These are phyloP conservation scores for Oreochromis mossambicus DNA, from an alignment of 2,797 vertebrate species.

Conservation along the genomic window DNA sequence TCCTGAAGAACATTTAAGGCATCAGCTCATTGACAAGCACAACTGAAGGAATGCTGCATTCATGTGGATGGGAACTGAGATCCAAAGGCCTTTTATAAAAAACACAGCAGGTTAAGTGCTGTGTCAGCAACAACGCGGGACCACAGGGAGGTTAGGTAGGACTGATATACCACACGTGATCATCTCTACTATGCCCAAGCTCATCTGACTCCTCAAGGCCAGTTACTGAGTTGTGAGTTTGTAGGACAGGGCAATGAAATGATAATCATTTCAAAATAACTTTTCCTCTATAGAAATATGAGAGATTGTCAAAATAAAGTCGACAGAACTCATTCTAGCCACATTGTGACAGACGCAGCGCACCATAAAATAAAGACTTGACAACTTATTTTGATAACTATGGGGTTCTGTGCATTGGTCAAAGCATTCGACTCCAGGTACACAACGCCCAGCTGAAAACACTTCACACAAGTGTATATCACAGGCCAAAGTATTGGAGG, in stretches of 20 bases:
- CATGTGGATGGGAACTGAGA: neutral
- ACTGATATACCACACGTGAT: neutral
- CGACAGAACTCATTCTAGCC: rapidly evolving
- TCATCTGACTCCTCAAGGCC: neutral
- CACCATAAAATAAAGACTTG: neutral
- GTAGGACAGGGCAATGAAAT: neutral
- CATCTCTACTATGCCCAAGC: rapidly evolving
- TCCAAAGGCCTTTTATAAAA: neutral
- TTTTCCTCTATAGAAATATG: neutral
- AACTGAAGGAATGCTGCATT: rapidly evolving
- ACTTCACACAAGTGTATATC: neutral
- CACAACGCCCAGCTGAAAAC: neutral
- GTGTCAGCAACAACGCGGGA: neutral
- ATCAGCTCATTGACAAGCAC: neutral
- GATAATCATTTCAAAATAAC: neutral
- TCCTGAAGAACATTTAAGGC: neutral
- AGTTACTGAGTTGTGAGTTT: neutral
- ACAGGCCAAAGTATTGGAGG: neutral
- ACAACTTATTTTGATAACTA: neutral
- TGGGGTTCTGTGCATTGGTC: rapidly evolving
- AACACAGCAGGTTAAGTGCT: neutral
- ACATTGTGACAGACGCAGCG: neutral
- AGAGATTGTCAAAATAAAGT: rapidly evolving
- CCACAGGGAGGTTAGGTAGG: neutral
- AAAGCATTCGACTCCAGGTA: rapidly evolving